A percentile compares a stretch with the other conserved stretches of the same genome.
These are phyloP conservation scores for Sebastes diaconus DNA, from an alignment of 2,797 vertebrate species.

Conservation along the genomic window DNA sequence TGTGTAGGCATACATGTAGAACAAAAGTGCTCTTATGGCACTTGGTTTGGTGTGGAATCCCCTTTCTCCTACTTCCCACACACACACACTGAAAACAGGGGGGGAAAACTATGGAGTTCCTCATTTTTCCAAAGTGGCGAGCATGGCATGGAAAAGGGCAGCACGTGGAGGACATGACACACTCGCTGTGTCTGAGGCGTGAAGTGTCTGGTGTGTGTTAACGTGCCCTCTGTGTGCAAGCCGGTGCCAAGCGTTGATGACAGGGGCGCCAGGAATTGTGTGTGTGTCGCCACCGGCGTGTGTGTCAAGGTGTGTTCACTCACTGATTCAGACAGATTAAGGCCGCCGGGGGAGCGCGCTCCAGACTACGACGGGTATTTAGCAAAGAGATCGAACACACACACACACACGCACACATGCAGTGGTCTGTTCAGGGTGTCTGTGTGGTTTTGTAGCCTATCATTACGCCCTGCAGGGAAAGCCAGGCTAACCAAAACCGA, in stretches of 20 bases:
- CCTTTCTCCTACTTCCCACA: constrained; percentile 70
- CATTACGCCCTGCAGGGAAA: constrained; percentile 68
- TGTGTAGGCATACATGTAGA: constrained; percentile 41
- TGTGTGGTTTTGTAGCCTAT: constrained; percentile 73
- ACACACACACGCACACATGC: constrained; percentile 19
- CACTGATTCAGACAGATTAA: constrained; percentile 58
- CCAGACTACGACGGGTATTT: constrained; percentile 44
- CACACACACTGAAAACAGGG: background rate
- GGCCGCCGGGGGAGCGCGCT: constrained; percentile 32
- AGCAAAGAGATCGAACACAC: constrained; percentile 29
- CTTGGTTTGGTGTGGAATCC: constrained; percentile 57
- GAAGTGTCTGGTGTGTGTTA: constrained; percentile 73
- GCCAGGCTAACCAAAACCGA: constrained; percentile 59
- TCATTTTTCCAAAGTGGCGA: constrained; percentile 64
- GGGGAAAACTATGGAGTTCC: too few relatives aligned
- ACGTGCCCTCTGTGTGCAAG: constrained; percentile 62
- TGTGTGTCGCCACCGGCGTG: constrained; percentile 24
- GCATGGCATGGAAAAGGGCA: constrained; percentile 70
- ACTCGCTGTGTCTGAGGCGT: constrained; percentile 52
- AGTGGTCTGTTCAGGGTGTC: constrained; percentile 69
- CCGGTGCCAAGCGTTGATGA: constrained; percentile 67
- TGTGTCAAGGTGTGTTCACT: constrained; percentile 57
- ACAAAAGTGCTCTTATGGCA: constrained; percentile 73
- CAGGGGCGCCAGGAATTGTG: constrained; percentile 60
- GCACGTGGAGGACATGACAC: constrained; percentile 59